These are phyloP conservation scores for Aphrocallistes beatrix DNA, from an alignment of 37 sponge, comb jelly and placozoan species.

Conservation along the genomic window DNA sequence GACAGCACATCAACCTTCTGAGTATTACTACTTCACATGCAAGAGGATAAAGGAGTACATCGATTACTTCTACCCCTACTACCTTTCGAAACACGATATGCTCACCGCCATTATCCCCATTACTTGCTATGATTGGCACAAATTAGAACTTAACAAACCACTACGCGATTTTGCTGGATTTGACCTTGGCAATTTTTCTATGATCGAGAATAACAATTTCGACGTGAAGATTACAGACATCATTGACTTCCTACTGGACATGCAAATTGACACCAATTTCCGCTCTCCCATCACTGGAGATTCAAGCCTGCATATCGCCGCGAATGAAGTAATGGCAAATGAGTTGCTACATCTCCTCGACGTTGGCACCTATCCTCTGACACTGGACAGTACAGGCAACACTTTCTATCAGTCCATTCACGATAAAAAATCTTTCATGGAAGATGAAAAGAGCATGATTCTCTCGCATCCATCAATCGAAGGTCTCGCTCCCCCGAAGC, in stretches of 20 bases:
- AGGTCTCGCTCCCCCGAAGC: neutral
- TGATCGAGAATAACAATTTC: neutral
- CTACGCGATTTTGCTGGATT: neutral
- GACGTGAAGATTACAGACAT: neutral
- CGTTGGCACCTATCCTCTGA: neutral
- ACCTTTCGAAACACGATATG: neutral
- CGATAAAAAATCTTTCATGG: neutral
- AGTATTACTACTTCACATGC: neutral
- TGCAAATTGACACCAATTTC: slow-evolving; percentile 11
- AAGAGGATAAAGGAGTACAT: neutral
- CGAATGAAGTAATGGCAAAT: neutral
- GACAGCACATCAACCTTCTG: neutral
- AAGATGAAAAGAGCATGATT: neutral
- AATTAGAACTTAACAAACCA: neutral
- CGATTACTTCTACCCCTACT: neutral
- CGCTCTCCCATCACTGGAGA: neutral
- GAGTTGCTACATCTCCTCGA: neutral
- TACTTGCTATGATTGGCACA: neutral
- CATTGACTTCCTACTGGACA: neutral
- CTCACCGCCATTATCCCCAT: slow-evolving; percentile 14
- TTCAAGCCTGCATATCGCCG: neutral
- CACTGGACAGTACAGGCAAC: neutral
- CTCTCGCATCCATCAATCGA: neutral
- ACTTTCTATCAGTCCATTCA: neutral
- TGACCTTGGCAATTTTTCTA: neutral